Base-by-base conservation (phyloP, 2,888 invertebrate species). In the Itoplectis maculator region DNA sequence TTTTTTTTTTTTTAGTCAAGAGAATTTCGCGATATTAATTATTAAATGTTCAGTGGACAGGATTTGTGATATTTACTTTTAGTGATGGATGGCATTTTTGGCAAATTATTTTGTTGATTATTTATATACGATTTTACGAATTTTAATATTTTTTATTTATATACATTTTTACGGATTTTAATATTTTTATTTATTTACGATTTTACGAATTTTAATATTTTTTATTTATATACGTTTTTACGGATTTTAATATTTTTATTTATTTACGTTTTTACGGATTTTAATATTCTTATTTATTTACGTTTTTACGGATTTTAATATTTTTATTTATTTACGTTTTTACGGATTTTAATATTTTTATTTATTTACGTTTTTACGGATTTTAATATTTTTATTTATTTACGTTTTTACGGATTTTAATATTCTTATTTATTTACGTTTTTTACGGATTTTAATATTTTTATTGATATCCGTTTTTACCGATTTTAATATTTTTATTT, bases 21-120 rank as follows among this genome's bases (percentile, higher is more conserved):
- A 61, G 74, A 29, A 61, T 65, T 78, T 56, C 9, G 9, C 56
- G 47, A 79, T 73, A 59, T 79, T 49, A 49, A 79, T 79, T 15
- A 79, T 74, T 73, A 51, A 61, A 74, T 79, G 74, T 78, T 59
- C 45, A 40, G n/a, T 2, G 15, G 29, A 15, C 29, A 9, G 18
- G 40, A 59, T 9, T 35, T 35, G 18, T 40, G n/a, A 63, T 74
- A 75, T 75, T 75, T 42, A 45, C 42, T 54, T 42, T 7, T 15
- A 23, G 29, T n/a, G 23, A 6, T 56, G 54, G 8, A 13, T 29
- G 4, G 11, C 13, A 56, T 29, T 29, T n/a, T 56, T 56, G 2
- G 54, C 29, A 49, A 29, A 54, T 65, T 75, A 56, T 65, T n/a
- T n/a, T 66, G 42, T 59, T 59, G 1, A 59, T 59, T 59, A 75